Conservation (phyloP, 2,797 vertebrate species). For the Borostomias antarcticus region DNA sequence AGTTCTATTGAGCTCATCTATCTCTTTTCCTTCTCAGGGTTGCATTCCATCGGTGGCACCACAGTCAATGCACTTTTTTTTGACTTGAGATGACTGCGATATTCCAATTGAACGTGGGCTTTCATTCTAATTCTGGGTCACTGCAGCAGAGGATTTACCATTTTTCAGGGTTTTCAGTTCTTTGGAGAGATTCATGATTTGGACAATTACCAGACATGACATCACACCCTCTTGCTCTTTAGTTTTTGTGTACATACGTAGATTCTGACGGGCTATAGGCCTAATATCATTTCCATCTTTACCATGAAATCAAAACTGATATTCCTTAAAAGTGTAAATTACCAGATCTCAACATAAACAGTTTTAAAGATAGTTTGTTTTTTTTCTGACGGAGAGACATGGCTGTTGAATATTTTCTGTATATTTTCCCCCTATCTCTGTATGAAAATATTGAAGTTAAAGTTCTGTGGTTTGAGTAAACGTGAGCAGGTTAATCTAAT, state of each 20-base stretch:
- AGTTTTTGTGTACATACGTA: background rate
- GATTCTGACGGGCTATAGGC: background rate
- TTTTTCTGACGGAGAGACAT: background rate
- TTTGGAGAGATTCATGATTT: no score
- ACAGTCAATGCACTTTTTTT: background rate
- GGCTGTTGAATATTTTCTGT: no score
- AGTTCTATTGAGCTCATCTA: background rate
- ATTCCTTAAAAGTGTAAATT: background rate
- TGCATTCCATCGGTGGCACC: background rate
- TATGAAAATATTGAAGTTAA: no score
- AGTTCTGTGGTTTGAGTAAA: background rate
- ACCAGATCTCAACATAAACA: background rate
- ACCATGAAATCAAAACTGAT: background rate
- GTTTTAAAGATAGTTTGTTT: background rate
- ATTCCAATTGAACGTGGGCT: background rate
- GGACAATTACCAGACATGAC: background rate
- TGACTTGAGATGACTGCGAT: background rate
- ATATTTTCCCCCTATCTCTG: no score
- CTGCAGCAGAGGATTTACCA: background rate
- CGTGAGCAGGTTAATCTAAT: background rate
- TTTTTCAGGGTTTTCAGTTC: background rate
- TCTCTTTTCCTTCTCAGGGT: background rate
- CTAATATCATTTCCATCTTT: background rate
- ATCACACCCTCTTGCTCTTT: background rate
- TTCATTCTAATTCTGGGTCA: background rate